These are phyloP conservation scores for Chloroceryle inda DNA, from an alignment of 2,797 vertebrate genomes.

Conservation along the genomic window DNA sequence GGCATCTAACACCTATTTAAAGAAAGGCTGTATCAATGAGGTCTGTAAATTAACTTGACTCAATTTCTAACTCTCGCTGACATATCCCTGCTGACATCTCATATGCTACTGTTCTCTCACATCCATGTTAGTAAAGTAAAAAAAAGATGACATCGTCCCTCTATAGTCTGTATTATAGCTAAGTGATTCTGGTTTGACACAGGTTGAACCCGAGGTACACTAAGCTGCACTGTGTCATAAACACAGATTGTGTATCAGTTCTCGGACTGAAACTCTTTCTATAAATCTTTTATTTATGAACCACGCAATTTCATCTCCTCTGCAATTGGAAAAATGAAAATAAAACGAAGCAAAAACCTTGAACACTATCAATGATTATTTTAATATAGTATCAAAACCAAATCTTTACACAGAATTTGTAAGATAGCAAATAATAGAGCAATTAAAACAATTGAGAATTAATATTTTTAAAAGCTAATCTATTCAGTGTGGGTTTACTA, in stretches of 20 bases:
- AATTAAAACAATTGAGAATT: neutral
- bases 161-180: neutral
- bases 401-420: neutral
- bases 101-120: neutral
- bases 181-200: neutral
- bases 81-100: neutral
- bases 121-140: neutral
- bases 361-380: neutral
- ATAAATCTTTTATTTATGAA: neutral
- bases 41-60: neutral
- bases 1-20: constrained; percentile 91
- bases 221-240: neutral
- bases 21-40: constrained; percentile 46
- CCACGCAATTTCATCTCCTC: neutral
- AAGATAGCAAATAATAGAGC: neutral
- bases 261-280: neutral
- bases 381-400: neutral
- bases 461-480: neutral
- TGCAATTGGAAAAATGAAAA: neutral
- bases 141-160: neutral
- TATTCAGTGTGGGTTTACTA: neutral
- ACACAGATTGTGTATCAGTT: neutral
- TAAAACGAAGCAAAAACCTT: neutral
- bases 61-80: neutral
- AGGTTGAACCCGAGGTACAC: neutral